A percentile compares a stretch with the other conserved stretches of the same genome.
Conservation (phyloP, 2,113 vertebrate genomes). For the Delphinus delphis region DNA sequence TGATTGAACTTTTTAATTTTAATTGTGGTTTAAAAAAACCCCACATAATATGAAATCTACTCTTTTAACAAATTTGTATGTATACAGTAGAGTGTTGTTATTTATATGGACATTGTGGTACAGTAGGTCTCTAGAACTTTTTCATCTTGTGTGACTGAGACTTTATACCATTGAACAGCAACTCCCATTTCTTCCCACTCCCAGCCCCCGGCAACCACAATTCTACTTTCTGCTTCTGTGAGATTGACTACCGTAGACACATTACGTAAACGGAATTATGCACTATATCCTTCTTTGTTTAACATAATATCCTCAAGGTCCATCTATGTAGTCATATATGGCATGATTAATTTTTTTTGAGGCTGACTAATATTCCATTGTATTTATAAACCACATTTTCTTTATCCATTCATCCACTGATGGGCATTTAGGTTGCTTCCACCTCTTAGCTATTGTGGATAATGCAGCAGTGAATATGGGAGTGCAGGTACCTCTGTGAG, state of each 20-base stretch:
- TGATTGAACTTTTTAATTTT: not conserved
- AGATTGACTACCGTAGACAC: not conserved
- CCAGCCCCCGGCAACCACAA: fast-evolving
- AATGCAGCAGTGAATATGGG: fast-evolving
- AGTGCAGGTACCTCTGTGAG: not conserved
- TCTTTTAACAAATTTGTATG: not conserved
- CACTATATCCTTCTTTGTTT: not conserved
- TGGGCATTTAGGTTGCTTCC: not conserved
- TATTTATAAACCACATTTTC: not conserved
- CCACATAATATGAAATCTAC: not conserved
- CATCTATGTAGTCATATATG: not conserved
- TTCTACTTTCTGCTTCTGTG: not conserved
- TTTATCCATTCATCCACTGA: not conserved
- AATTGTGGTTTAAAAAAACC: not conserved
- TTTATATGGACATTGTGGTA: not conserved
- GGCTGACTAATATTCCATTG: not conserved
- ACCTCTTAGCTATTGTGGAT: not conserved
- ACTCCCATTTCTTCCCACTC: not conserved
- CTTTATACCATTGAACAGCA: not conserved
- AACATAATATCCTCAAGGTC: not conserved
- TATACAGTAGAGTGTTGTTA: fast-evolving
- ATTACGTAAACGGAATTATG: not conserved
- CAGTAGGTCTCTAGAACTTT: not conserved
- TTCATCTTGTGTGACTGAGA: not conserved
- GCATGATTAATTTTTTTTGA: not conserved